A percentile compares a stretch with the other conserved stretches of the same genome.
Conservation (phyloP, 2,888 invertebrate genomes). For the Ramazzottius varieornatus region DNA sequence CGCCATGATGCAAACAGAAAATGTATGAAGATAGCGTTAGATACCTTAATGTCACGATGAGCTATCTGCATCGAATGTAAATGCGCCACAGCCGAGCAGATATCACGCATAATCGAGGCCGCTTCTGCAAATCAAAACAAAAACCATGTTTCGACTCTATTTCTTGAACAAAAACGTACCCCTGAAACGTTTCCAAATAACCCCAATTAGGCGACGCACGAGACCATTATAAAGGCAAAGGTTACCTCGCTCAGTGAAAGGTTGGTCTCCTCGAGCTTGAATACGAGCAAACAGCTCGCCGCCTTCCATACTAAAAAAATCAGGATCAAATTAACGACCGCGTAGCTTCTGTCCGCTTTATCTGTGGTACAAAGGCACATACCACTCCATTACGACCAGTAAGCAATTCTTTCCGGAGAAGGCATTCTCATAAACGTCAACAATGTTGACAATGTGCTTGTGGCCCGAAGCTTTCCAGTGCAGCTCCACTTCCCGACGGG, state of each 20-base stretch:
- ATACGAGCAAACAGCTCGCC: constrained; percentile 90
- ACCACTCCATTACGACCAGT: constrained; percentile 97
- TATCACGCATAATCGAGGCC: constrained; percentile 79
- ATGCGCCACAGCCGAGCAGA: constrained; percentile 74
- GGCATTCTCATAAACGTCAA: constrained; percentile 88
- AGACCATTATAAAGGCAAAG: too few species aligned
- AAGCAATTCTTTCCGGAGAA: constrained; percentile 70
- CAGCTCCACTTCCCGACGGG: constrained; percentile 72
- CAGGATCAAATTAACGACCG: background rate
- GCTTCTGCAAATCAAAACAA: constrained; percentile 37
- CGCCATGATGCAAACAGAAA: background rate
- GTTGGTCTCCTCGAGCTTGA: constrained; percentile 71
- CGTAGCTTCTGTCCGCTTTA: background rate
- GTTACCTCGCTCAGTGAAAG: constrained; percentile 71
- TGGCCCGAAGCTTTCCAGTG: constrained; percentile 79
- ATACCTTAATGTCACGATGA: constrained; percentile 80
- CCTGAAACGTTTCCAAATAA: too few species aligned
- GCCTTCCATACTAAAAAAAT: constrained; percentile 57
- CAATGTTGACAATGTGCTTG: constrained; percentile 64
- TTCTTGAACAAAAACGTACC: too few species aligned
- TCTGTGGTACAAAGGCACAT: constrained; percentile 11
- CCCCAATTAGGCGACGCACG: too few species aligned
- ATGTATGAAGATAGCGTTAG: too few species aligned
- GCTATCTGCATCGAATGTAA: constrained; percentile 82
- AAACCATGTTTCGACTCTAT: too few species aligned